phyloP scores from a whole-genome alignment of 2,113 vertebrate species.

The Megaptera novaeangliae region DNA sequence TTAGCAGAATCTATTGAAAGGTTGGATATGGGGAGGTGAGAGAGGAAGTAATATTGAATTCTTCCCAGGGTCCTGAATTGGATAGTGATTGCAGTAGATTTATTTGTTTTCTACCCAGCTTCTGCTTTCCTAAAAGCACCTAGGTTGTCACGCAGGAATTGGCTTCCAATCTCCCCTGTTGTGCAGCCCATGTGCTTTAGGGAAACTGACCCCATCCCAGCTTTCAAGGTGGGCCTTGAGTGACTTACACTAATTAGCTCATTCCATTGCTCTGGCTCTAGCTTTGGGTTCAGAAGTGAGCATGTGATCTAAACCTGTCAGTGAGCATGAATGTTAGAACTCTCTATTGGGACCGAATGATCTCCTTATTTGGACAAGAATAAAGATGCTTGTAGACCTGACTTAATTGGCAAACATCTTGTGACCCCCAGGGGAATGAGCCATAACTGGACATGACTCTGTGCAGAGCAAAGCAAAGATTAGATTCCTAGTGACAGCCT shows the following conservation, averaged over 20 bases:
- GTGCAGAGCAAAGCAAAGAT: neutral
- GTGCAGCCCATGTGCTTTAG: neutral
- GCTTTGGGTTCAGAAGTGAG: neutral
- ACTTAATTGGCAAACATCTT: neutral
- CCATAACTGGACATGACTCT: neutral
- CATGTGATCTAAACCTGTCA: neutral
- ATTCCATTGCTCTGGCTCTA: neutral
- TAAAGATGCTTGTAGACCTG: neutral
- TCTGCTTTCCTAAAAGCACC: neutral
- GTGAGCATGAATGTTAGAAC: neutral
- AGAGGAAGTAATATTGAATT: neutral
- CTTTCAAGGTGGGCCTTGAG: neutral
- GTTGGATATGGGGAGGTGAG: neutral
- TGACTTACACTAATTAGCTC: neutral
- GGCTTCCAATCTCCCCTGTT: neutral
- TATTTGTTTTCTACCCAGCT: neutral
- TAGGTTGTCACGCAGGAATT: neutral
- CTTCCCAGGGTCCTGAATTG: neutral
- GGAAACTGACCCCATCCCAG: neutral
- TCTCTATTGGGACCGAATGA: neutral
- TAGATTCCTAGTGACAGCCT: neutral
- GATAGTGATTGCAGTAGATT: neutral
- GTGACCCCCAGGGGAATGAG: neutral
- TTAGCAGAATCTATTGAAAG: neutral
- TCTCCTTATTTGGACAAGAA: neutral